Evolutionary conservation across 2,797 vertebrate genomes (phyloP), one percentile per base, ranked within the genome.

Genomic region (Rachycentron canadum): DNA sequence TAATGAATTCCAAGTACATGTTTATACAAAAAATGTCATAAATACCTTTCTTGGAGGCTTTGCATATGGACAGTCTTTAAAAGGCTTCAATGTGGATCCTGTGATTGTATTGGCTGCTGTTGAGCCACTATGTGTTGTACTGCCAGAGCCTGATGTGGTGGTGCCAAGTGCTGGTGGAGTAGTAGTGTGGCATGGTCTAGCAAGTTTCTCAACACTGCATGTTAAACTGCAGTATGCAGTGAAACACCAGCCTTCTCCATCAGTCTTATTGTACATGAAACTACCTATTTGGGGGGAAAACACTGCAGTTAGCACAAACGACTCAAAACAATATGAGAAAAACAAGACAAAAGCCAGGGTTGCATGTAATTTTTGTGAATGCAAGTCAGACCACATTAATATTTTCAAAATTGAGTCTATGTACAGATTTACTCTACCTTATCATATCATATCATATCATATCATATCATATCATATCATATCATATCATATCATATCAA

Each of bases 31-130:
- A 30, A n/a, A 26, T 56, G 45, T 34, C 3, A 50, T n/a, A n/a
- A 1, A 82, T 92, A 97, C 97, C 92, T 93, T 73, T 79, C 92
- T 86, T 0, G 93, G 93, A 79, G 96, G 96, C 0, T 8, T 14
- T 23, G 91, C 70, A 72, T 66, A 76, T 43, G 11, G 0, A 50
- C 85, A 95, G n/a, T 1, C 45, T 14, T 0, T 6, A 0, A 1
- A 0, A 11, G 84, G 79, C 14, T 21, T 1, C 26, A 0, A 0
- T 59, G 73, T 66, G 16, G 63, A 6, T 49, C 7, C 12, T 52
- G 1, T 0, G 0, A 5, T 59, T 56, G 0, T 1, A 43, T 14
- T 3, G 13, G 87, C 12, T 38, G 58, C 7, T 8, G 90, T 9
- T 2, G 85, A 1, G 0, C 61, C 34, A 41, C 1, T 25, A 21